Evolutionary conservation across 2,797 vertebrate species (phyloP), one percentile per base, ranked within the genome.

Genomic region (Semaprochilodus insignis): DNA sequence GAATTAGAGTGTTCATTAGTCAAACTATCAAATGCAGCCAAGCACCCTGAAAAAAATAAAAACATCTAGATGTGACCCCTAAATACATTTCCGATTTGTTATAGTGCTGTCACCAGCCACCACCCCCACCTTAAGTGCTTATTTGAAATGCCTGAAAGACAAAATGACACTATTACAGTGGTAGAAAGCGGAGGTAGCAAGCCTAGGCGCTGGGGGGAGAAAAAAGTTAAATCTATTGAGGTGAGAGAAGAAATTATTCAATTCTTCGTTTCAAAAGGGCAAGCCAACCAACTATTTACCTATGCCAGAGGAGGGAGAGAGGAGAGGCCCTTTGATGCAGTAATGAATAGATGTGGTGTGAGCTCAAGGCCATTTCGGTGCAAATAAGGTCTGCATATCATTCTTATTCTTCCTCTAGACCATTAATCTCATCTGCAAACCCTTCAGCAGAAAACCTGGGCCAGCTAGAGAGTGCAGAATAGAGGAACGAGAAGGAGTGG

Each of bases 341-440:
- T 88, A 90, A 89, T 89, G 85, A 90, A 94, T 93, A 93, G 93
- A 95, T 93, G 92, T 90, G 87, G 91, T 93, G 90, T 86, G 89
- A 92, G 92, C 92, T 88, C 87, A 86, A 89, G 90, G 91, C 89
- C 83, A 88, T 90, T 88, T 87, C 69, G 31, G 55, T 84, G 83
- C 89, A 88, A 90, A 84, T 83, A 90, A 92, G 92, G 91, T 93
- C 91, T 92, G 90, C 90, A 90, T 82, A 91, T 92, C 89, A 90
- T 93, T 92, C 91, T 91, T 93, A 92, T 93, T 91, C 91, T 91
- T 90, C 87, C 80, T 85, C 70, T 83, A 82, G 85, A 88, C 88
- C 85, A 90, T 92, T 92, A 93, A 93, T 94, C 91, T 92, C 78
- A 84, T 80, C 81, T 71, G 83, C 55, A 88, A 83, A 87, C 86